A percentile compares a stretch with the other conserved stretches of the same genome.
Evolutionary conservation across 2,888 invertebrate species (phyloP).

Genomic region (Gandaritis pyraliata): DNA sequence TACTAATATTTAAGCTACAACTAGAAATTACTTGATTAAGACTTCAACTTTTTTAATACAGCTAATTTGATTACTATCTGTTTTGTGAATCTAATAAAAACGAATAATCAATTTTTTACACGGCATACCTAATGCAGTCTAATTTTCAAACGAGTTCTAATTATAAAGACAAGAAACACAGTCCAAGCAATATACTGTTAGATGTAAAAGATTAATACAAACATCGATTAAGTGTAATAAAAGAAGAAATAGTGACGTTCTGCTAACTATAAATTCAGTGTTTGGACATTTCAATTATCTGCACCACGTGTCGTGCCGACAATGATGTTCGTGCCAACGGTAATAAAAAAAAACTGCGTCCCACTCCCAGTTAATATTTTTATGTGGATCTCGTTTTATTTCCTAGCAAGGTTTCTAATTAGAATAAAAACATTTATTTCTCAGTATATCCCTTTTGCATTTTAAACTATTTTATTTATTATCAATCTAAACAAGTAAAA

Average conservation of each 20-base stretch:
- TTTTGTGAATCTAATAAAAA: too few species aligned
- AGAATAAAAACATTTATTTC: neutral
- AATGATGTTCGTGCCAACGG: slow-evolving; percentile 78
- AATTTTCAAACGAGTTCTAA: slow-evolving; percentile 19
- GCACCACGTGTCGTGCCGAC: slow-evolving; percentile 79
- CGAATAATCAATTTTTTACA: neutral
- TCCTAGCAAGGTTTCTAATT: slow-evolving; percentile 25
- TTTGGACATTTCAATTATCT: slow-evolving; percentile 83
- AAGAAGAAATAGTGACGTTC: slow-evolving; percentile 69
- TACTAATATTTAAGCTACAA: neutral
- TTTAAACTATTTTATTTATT: too few species aligned
- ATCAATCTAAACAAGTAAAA: too few species aligned
- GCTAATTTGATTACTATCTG: too few species aligned
- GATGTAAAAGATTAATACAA: slow-evolving; percentile 41
- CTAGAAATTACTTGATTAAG: too few species aligned
- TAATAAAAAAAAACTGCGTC: slow-evolving; percentile 65
- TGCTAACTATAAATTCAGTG: slow-evolving; percentile 77
- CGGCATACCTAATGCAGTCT: neutral
- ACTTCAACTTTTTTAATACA: too few species aligned
- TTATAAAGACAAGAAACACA: slow-evolving; percentile 20
- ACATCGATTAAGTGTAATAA: slow-evolving; percentile 55
- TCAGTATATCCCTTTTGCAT: too few species aligned
- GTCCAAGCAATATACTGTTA: slow-evolving; percentile 4
- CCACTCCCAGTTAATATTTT: slow-evolving; percentile 55
- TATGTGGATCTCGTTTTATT: slow-evolving; percentile 56